Evolutionary conservation across 2,888 invertebrate species (phyloP).

Genomic region (Itoplectis maculator): DNA sequence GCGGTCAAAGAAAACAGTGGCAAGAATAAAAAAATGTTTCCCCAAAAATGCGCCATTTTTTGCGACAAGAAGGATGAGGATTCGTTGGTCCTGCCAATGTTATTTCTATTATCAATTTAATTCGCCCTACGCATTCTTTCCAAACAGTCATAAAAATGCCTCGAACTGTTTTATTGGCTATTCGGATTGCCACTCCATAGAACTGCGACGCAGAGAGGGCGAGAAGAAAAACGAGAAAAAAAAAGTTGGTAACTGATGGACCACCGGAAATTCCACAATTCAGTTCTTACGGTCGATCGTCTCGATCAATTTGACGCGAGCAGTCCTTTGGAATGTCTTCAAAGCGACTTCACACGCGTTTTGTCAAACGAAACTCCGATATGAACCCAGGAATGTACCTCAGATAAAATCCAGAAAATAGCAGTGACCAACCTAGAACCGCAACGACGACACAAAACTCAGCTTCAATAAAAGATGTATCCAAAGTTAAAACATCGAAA

Average conservation of each 20-base stretch:
- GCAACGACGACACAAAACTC: neutral
- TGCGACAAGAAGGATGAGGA: neutral
- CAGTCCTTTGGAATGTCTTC: conserved; percentile 26
- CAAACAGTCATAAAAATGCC: conserved; percentile 36
- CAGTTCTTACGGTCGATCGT: conserved; percentile 74
- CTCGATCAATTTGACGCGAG: neutral
- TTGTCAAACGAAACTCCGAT: conserved; percentile 41
- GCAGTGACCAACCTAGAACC: neutral
- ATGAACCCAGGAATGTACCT: conserved; percentile 21
- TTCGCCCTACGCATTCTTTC: conserved; percentile 1
- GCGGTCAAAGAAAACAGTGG: conserved; percentile 36
- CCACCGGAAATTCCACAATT: conserved; percentile 75
- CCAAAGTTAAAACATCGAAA: conserved; percentile 36
- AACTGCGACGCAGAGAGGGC: neutral
- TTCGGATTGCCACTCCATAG: conserved; percentile 25
- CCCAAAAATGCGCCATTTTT: neutral
- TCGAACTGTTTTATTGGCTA: conserved; percentile 35
- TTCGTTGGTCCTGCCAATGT: neutral
- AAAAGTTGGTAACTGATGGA: conserved; percentile 78
- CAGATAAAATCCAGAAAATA: conserved; percentile 15
- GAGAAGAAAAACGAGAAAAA: conserved; percentile 32
- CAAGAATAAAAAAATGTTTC: conserved; percentile 29
- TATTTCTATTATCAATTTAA: neutral
- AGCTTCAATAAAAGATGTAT: conserved; percentile 9
- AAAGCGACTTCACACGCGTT: conserved; percentile 39